A percentile compares a stretch with the other conserved stretches of the same genome.
Evolutionary conservation across 2,888 invertebrate genomes (phyloP).

Genomic region (Rhodophaea formosa): DNA sequence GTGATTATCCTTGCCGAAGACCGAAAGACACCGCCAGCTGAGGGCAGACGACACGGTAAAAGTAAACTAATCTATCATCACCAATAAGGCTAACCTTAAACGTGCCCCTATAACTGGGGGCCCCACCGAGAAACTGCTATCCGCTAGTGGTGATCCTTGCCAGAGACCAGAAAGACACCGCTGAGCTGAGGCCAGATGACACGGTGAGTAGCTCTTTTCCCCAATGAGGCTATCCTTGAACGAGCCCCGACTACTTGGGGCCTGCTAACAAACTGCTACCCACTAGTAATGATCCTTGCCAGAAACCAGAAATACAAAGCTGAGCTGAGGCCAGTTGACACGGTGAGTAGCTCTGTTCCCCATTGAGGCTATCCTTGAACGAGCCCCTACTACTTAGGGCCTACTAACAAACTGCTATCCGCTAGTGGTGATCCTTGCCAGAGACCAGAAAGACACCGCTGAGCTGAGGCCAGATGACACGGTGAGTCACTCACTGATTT

Average conservation of each 20-base stretch:
- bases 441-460: conserved; percentile 82
- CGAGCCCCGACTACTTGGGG: no score
- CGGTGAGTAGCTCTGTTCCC: no score
- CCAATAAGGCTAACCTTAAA: no score
- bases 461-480: conserved; percentile 88
- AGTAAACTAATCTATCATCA: no score
- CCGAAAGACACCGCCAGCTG: conserved; percentile 78
- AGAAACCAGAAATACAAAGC: no score
- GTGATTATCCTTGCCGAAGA: conserved; percentile 87
- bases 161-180: conserved; percentile 82
- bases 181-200: conserved; percentile 86
- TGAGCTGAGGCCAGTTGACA: no score
- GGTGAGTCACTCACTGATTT: no score
- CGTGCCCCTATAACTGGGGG: conserved; percentile 85
- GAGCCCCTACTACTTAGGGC: no score
- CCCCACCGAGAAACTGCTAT: conserved; percentile 88
- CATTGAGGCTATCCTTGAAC: no score
- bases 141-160: conserved; percentile 89
- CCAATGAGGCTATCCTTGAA: conserved; percentile 82
- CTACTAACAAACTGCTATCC: conserved; percentile 83
- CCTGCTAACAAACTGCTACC: no score
- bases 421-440: conserved; percentile 86
- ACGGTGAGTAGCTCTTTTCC: conserved; percentile 73
- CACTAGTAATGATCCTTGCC: no score
- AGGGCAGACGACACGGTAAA: conserved; percentile 86